Conservation (phyloP, 1,140 invertebrate species). For the Drosophila mojavensis region DNA sequence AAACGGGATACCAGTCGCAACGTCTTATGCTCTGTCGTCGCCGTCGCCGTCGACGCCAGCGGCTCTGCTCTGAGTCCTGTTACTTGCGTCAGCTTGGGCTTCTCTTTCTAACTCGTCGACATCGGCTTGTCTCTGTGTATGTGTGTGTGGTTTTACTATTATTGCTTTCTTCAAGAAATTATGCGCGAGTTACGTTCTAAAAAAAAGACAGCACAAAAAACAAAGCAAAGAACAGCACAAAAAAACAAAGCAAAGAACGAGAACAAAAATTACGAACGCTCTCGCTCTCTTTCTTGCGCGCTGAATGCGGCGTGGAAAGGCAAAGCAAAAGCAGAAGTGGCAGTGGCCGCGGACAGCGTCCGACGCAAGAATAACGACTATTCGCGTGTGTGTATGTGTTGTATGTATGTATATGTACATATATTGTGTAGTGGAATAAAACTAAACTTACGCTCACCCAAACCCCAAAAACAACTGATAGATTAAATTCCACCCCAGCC, state of each 20-base stretch:
- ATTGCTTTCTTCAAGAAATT: conserved; percentile 78
- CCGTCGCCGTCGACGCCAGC: conserved; percentile 38
- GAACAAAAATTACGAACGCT: conserved; percentile 34
- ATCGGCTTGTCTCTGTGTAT: not conserved
- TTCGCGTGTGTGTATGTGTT: conserved; percentile 13
- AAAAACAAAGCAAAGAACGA: conserved; percentile 58
- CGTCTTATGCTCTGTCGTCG: conserved; percentile 57
- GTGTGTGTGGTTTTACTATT: conserved; percentile 48
- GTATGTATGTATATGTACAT: conserved; percentile 13
- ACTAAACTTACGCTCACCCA: conserved; percentile 46
- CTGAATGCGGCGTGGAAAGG: conserved; percentile 22
- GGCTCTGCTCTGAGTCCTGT: conserved; percentile 28
- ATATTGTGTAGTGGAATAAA: conserved; percentile 35
- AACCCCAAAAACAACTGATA: conserved; percentile 29
- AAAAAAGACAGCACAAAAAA: conserved; percentile 28
- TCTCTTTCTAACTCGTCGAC: conserved; percentile 60
- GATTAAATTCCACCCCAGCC: conserved; percentile 47
- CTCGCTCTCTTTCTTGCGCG: conserved; percentile 40
- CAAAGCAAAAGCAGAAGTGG: conserved; percentile 30
- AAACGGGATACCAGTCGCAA: conserved; percentile 67
- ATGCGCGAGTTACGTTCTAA: conserved; percentile 50
- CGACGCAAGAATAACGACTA: conserved; percentile 33
- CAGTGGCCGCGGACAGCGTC: conserved; percentile 38
- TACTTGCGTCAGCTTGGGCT: conserved; percentile 50
- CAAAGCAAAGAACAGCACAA: conserved; percentile 14